These are phyloP conservation scores for Sarcophaga subvicina DNA, from an alignment of 2,888 invertebrate species.

Conservation along the genomic window DNA sequence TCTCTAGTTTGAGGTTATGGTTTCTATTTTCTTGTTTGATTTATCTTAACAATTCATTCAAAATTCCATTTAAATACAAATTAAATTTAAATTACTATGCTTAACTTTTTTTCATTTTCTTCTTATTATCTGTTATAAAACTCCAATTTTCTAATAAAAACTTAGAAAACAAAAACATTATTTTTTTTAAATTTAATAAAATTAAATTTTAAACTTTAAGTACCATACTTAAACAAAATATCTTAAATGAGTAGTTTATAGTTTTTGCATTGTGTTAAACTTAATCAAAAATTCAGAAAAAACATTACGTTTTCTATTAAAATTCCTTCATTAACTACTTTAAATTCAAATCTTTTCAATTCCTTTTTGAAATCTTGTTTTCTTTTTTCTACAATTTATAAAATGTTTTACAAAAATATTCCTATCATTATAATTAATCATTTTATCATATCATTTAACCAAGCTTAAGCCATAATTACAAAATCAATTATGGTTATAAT, in stretches of 20 bases:
- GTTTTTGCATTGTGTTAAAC: background rate
- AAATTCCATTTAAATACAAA: conserved; percentile 68
- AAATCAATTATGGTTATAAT: conserved; percentile 63
- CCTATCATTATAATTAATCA: background rate
- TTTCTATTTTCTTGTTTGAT: background rate
- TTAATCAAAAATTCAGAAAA: background rate
- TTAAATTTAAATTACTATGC: conserved; percentile 11
- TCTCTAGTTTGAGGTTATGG: background rate
- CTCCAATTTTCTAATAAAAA: conserved; percentile 61
- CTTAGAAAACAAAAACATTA: conserved; percentile 66
- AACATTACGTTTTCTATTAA: conserved; percentile 18
- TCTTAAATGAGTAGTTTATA: conserved; percentile 47
- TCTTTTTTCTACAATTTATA: conserved; percentile 9
- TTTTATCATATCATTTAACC: too few relatives aligned
- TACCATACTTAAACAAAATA: conserved; percentile 53
- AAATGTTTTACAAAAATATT: conserved; percentile 19
- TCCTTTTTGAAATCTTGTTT: conserved; percentile 4
- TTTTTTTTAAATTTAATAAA: background rate
- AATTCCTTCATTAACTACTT: conserved; percentile 10
- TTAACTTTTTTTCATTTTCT: conserved; percentile 10
- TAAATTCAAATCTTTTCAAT: background rate
- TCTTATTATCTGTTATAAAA: conserved; percentile 1
- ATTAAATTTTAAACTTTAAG: background rate
- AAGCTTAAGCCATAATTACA: conserved; percentile 57
- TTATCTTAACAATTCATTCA: conserved; percentile 31